A percentile compares a stretch with the other conserved stretches of the same genome.
phyloP scores from a whole-genome alignment of 2,797 vertebrate species.

The Oreonectes daqikongensis region DNA sequence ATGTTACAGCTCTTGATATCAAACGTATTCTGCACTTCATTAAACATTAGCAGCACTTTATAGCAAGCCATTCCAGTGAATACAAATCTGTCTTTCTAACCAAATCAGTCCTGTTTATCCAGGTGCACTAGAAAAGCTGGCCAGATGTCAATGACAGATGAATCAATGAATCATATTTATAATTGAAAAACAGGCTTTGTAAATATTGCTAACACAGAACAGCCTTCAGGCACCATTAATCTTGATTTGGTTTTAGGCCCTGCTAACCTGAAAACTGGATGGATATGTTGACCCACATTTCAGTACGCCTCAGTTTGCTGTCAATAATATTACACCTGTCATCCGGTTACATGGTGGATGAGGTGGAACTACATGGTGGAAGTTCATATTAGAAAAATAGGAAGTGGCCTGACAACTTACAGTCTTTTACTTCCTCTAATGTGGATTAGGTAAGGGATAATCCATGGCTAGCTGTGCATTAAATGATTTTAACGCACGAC shows the following conservation, averaged over 20 bases:
- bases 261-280: neutral
- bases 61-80: neutral
- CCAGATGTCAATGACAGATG: slow-evolving; percentile 14
- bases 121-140: neutral
- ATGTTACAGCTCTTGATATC: neutral
- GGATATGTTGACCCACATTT: neutral
- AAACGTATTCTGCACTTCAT: neutral
- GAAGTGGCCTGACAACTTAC: neutral
- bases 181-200: neutral
- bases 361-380: too few relatives aligned
- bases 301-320: neutral
- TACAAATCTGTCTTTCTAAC: neutral
- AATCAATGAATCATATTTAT: slow-evolving; percentile 15
- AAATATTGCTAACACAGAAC: neutral
- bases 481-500: too few relatives aligned
- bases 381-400: neutral
- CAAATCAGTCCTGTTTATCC: neutral
- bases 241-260: neutral
- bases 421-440: too few relatives aligned
- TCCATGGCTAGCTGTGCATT: too few relatives aligned
- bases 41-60: neutral
- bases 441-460: too few relatives aligned
- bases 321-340: neutral
- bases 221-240: neutral
- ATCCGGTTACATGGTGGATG: neutral